phyloP scores from a whole-genome alignment of 2,797 vertebrate species.

The Rachycentron canadum region DNA sequence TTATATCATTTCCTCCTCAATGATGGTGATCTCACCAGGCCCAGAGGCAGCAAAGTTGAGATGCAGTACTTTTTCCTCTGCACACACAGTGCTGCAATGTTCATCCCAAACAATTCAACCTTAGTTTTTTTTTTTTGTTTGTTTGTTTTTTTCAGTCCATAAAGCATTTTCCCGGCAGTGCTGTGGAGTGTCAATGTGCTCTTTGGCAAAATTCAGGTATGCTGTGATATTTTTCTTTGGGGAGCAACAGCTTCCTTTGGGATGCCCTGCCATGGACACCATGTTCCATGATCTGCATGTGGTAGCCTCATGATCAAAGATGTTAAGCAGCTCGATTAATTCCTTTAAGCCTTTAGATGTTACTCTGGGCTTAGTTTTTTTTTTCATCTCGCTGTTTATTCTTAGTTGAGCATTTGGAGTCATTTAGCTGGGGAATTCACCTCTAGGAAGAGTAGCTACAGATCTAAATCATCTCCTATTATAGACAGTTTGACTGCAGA shows the following conservation, averaged over 20 bases:
- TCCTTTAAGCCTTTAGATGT: not conserved
- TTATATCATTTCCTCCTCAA: not conserved
- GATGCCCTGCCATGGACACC: no score
- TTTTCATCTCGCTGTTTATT: not conserved
- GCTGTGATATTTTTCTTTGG: not conserved
- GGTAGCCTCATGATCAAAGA: not conserved
- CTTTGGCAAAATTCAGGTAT: not conserved
- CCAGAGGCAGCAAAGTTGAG: no score
- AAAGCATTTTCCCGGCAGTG: not conserved
- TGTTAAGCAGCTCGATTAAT: not conserved
- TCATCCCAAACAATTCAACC: not conserved
- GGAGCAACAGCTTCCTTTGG: not conserved
- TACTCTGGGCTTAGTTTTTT: not conserved
- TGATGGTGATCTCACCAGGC: not conserved
- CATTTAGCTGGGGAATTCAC: no score
- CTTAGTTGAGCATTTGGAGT: not conserved
- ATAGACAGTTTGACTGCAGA: not conserved
- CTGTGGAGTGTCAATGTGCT: not conserved
- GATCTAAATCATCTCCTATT: not conserved
- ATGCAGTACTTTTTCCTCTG: no score
- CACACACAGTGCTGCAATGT: no score
- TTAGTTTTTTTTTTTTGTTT: no score
- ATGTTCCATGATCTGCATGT: not conserved
- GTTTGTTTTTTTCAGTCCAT: not conserved
- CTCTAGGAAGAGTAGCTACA: not conserved